phyloP scores from a whole-genome alignment of 2,797 vertebrate species.

The Dermochelys coriacea region DNA sequence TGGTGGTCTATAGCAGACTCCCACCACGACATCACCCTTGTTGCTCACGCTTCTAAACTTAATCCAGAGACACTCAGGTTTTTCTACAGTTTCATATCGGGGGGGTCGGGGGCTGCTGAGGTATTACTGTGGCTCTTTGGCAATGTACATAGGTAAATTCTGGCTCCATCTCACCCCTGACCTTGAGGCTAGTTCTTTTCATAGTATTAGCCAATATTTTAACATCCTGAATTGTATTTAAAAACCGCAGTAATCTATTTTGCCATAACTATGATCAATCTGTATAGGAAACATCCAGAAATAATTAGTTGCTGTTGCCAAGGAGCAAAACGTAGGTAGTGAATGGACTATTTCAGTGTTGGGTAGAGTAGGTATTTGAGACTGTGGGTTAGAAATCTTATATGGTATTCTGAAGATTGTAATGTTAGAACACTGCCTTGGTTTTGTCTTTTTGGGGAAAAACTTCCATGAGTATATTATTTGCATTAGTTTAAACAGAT shows the following conservation, averaged over 20 bases:
- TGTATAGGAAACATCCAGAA: slow-evolving; percentile 14
- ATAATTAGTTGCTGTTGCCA: neutral
- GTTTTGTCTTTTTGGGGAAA: slow-evolving; percentile 36
- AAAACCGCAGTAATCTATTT: neutral
- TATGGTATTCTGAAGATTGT: neutral
- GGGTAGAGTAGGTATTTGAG: neutral
- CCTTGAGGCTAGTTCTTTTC: neutral
- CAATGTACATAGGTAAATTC: too few relatives aligned
- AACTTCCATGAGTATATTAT: neutral
- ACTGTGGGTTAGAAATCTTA: neutral
- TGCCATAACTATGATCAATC: neutral
- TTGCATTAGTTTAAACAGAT: slow-evolving; percentile 45
- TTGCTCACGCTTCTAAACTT: too few relatives aligned
- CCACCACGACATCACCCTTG: too few relatives aligned
- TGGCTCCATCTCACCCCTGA: too few relatives aligned
- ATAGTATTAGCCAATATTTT: neutral
- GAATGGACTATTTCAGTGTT: neutral
- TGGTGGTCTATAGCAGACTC: too few relatives aligned
- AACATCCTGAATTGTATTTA: neutral
- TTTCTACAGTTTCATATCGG: too few relatives aligned
- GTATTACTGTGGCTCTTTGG: too few relatives aligned
- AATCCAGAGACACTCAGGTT: too few relatives aligned
- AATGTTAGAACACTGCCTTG: neutral
- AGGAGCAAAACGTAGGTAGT: neutral
- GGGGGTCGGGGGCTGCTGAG: too few relatives aligned